Conservation (phyloP, 2,113 vertebrate genomes). For the Rhinoptilus africanus region DNA sequence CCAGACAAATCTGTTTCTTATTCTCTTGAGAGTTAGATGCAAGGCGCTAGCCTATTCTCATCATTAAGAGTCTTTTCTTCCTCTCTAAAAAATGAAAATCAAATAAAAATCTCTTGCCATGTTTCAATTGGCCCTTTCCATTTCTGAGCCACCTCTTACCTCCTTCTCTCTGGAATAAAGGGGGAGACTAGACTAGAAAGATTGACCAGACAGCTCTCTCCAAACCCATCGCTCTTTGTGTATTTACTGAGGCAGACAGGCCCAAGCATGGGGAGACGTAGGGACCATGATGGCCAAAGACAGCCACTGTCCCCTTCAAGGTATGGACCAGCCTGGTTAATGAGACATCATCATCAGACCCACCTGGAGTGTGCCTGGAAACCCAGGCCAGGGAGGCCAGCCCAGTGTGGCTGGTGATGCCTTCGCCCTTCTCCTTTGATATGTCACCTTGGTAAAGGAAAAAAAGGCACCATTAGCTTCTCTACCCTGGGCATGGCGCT, state of each 20-base stretch:
- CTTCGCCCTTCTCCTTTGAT: not conserved
- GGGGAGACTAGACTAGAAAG: not conserved
- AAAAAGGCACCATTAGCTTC: not conserved
- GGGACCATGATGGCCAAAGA: not conserved
- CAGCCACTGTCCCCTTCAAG: not conserved
- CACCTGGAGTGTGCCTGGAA: not conserved
- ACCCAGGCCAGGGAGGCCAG: not conserved
- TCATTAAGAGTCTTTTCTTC: not conserved
- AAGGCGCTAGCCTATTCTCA: not conserved
- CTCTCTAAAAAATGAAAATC: not conserved
- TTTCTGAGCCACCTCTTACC: not conserved
- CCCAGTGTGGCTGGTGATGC: no score
- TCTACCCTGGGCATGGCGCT: accelerated
- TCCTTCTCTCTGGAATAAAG: not conserved
- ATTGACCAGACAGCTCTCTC: not conserved
- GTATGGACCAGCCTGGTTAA: not conserved
- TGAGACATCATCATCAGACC: not conserved
- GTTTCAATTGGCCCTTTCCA: not conserved
- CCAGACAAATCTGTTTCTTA: not conserved
- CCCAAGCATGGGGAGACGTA: not conserved
- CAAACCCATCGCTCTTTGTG: not conserved
- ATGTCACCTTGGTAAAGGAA: not conserved
- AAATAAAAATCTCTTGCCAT: not conserved
- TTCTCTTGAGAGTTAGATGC: not conserved
- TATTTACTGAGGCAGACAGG: not conserved